Base-by-base conservation (phyloP, 2,888 invertebrate genomes). In the Drosophila barbarae region DNA sequence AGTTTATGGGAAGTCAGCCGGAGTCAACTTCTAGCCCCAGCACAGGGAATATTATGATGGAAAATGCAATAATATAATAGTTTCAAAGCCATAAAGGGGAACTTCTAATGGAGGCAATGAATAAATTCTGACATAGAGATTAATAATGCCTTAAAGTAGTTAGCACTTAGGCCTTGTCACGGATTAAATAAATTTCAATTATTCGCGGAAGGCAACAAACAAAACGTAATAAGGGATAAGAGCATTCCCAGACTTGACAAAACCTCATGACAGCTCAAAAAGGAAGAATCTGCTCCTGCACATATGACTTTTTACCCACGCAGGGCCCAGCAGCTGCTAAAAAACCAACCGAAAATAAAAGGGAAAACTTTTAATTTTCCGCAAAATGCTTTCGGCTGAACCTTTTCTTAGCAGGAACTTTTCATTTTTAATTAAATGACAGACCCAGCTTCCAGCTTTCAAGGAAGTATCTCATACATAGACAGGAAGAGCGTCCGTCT, bases 361-460 rank as follows among this genome's bases (percentile, higher is more conserved):
- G 59, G 54, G 67, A 83, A 79, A 79, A 79, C 78, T 79, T 79
- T 79, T 79, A 79, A 79, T 79, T 83, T 79, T 80, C 79, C 79
- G 81, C 83, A 79, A 77, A 68, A 75, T 65, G 61, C 71, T 77
- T 72, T 55, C 55, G 49, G 42, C 42, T 32, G 69, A 74, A 64
- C 77, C 77, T 73, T 77, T 79, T 75, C 84, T 79, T 79, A 71
- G 54, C 81, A 64, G 71, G 72, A 80, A 83, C 84, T 81, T 79
- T 80, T 80, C 72, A 83, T 80, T 83, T 83, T 83, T 83, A 79
- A 79, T 79, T 79, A 79, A 79, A 79, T 80, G 59, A 77, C 64
- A 74, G 61, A 73, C 74, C 57, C 80, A 76, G 13, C 26, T 13
- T 18, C n/a, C 34, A 13, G 5, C 28, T 10, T 5, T n/a, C 35